A percentile compares a stretch with the other conserved stretches of the same genome.
Conservation (phyloP, 1,140 invertebrate genomes). For the Heliconius congener region DNA sequence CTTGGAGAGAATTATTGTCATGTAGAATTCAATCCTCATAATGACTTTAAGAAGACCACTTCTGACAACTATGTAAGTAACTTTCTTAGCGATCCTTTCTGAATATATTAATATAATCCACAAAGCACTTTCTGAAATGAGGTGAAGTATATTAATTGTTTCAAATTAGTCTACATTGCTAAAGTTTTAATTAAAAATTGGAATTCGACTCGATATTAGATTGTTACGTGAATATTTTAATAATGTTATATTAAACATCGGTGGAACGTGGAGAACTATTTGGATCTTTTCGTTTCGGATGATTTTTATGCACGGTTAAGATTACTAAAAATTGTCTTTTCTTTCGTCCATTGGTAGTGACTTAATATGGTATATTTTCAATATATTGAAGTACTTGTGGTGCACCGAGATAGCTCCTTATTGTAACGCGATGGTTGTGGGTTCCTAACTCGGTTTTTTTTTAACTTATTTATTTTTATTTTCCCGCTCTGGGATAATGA, state of each 20-base stretch:
- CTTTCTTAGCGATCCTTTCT: conserved; percentile 8
- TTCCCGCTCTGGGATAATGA: too few relatives aligned
- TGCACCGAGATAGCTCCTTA: too few relatives aligned
- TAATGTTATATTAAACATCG: conserved; percentile 1
- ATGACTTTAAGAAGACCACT: conserved; percentile 13
- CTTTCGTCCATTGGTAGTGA: not conserved
- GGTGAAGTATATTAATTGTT: conserved; percentile 12
- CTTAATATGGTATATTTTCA: too few relatives aligned
- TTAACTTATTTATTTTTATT: too few relatives aligned
- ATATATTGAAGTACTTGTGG: too few relatives aligned
- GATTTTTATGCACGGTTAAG: not conserved
- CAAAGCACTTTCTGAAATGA: conserved; percentile 12
- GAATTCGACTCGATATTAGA: conserved; percentile 1
- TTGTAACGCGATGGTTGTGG: too few relatives aligned
- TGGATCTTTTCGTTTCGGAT: not conserved
- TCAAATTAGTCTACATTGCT: conserved; percentile 6
- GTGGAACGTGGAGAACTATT: not conserved
- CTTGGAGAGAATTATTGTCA: not conserved
- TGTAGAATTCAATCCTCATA: conserved; percentile 1
- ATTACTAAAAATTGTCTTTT: not conserved
- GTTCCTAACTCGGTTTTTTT: too few relatives aligned
- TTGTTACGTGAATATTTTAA: conserved; percentile 13
- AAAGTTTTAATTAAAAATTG: conserved; percentile 15
- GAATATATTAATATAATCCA: conserved; percentile 14
- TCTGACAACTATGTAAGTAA: conserved; percentile 11